Evolutionary conservation across 2,888 invertebrate genomes (phyloP), one percentile per base, ranked within the genome.

Genomic region (Drosophila putrida): DNA sequence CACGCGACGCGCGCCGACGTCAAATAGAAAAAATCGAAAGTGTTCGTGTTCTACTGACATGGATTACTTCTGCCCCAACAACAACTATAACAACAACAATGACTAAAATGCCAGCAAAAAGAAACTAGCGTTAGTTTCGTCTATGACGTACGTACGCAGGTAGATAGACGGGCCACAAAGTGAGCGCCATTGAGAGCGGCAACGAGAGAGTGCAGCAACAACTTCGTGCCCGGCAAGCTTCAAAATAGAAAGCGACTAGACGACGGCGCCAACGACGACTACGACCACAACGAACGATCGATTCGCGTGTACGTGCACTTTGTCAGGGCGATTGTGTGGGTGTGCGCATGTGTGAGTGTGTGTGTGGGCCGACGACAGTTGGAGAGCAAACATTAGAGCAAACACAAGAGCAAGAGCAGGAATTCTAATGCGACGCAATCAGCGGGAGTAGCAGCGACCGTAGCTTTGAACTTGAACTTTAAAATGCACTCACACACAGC

Each of bases 1-100:
- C 81, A 84, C 82, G 79, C 82, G 82, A 85, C 85, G 70, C 79
- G 88, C 82, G 64, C 70, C 31, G 55, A 59, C 49, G 36, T 28
- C 49, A 71, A 76, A 61, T 61, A 69, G 54, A 71, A 71, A 58
- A 90, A 91, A 91, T 74, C 81, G 90, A 91, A 89, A 91, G 90
- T 91, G 90, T 85, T 91, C 89, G 91, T 91, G 90, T 79, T 91
- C 91, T 85, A 91, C 91, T 91, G 90, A 91, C 91, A 91, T 82
- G 87, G 88, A 91, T 91, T 90, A 85, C 81, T 88, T 86, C 77
- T 82, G 68, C 81, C 78, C 68, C 50, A 54, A 54, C 64, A 66
- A 62, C 60, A 61, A 66, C 49, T 58, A 39, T 44, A 43, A 28
- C 36, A 59, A 9, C 54, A 13, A 43, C 54, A 59, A n/a, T 69